Base-by-base conservation (phyloP, 2,888 invertebrate genomes). In the Drosophila meridionalis region DNA sequence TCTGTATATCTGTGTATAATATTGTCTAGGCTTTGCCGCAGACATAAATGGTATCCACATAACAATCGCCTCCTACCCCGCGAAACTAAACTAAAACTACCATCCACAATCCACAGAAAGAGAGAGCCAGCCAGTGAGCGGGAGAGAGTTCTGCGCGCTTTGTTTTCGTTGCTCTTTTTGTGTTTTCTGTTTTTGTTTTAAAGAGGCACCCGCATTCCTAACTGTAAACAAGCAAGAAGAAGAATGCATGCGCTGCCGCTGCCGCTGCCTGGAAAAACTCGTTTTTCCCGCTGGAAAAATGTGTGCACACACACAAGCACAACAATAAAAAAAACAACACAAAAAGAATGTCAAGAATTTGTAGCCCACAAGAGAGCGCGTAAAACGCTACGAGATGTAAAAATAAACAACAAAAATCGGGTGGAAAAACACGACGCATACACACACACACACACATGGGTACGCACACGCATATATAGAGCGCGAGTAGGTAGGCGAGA, bases 201-300 rank as follows among this genome's bases (percentile, higher is more conserved):
- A 52, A 84, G 84, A 75, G 74, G 72, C 82, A 74, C 84, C 78
- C 87, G 87, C 85, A 85, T 85, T 85, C 85, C 85, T 85, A 85
- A 85, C 85, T 85, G 85, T 85, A 85, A 85, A 85, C 85, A 85
- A 89, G 78, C 82, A 83, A 89, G 89, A 82, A 87, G 81, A 67
- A 82, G 82, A 70, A 74, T 73, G 67, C 45, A 59, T 55, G 68
- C 80, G 63, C 69, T 59, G 72, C 76, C 80, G 83, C 60, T 73
- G 84, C 80, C 8, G 36, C 11, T 36, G 38, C 38, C 34, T 90
- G 90, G 87, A 88, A 87, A 87, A 87, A 90, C 90, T 76, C 62
- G 86, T 87, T 89, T 89, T 89, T 87, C 86, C 87, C 85, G 76
- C 82, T 89, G 85, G 90, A 89, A 86, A 80, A 88, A 86, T 88